Percentiles rank a stretch among this genome's conserved stretches.
Evolutionary conservation across 2,113 vertebrate genomes (phyloP).

Genomic region (Calidris pygmaea): DNA sequence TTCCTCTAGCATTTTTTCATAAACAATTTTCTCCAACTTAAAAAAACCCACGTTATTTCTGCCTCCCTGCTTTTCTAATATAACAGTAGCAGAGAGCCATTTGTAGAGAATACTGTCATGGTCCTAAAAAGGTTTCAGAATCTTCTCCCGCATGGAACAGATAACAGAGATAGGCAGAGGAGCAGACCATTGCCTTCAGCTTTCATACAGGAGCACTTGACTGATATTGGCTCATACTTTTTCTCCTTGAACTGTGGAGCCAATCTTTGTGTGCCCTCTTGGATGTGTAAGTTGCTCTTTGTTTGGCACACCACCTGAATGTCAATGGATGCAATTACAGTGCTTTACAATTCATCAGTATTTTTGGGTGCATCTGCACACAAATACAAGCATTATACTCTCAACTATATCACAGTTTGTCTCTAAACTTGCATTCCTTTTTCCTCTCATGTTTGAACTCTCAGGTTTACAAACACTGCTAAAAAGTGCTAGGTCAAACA

Average conservation of each 20-base stretch:
- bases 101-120: not conserved
- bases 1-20: not conserved
- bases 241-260: not conserved
- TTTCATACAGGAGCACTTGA: not conserved
- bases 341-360: not conserved
- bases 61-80: not conserved
- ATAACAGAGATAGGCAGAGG: not conserved
- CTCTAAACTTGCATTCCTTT: not conserved
- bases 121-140: not conserved
- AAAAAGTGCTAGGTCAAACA: not conserved
- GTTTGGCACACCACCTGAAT: not conserved
- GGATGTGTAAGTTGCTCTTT: not conserved
- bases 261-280: not conserved
- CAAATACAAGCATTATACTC: not conserved
- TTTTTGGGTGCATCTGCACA: not conserved
- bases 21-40: not conserved
- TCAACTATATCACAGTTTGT: not conserved
- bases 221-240: not conserved
- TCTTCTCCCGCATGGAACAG: not conserved
- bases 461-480: conserved; percentile 7
- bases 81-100: not conserved
- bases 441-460: not conserved
- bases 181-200: not conserved
- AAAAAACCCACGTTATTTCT: not conserved
- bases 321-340: not conserved